Evolutionary conservation across 2,113 vertebrate genomes (phyloP).

Genomic region (Otus sunia): DNA sequence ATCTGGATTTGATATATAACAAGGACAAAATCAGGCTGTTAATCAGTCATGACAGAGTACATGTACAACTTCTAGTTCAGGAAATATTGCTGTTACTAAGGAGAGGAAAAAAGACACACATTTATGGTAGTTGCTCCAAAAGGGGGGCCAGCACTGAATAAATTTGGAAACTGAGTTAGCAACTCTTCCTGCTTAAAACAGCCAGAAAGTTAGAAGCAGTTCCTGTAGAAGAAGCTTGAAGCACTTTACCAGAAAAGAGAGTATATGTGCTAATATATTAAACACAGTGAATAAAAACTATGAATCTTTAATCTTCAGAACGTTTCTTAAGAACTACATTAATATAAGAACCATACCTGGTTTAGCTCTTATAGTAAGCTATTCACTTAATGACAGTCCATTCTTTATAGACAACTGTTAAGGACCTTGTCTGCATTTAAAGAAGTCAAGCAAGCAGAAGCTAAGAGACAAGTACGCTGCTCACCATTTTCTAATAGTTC

Average conservation of each 20-base stretch:
- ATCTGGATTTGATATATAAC: constrained; percentile 23
- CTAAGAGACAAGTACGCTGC: not conserved
- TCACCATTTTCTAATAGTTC: not conserved
- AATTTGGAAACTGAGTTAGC: not conserved
- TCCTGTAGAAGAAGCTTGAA: not conserved
- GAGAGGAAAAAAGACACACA: not conserved
- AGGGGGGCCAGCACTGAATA: not conserved
- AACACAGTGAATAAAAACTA: not conserved
- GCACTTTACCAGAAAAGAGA: not conserved
- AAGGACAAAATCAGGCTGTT: not conserved
- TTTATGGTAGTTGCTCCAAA: not conserved
- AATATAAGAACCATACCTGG: not conserved
- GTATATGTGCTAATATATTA: not conserved
- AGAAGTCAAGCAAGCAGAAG: not conserved
- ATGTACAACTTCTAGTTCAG: not conserved
- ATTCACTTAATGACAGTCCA: not conserved
- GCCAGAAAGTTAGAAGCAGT: not conserved
- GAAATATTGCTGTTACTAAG: not conserved
- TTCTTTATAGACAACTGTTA: not conserved
- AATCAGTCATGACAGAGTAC: not conserved
- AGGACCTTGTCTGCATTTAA: not conserved
- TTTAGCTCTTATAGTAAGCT: not conserved
- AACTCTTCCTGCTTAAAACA: not conserved
- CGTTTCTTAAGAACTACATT: not conserved
- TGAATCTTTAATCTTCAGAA: not conserved